Evolutionary conservation across 2,797 vertebrate species (phyloP).

Genomic region (Trichosurus vulpecula): DNA sequence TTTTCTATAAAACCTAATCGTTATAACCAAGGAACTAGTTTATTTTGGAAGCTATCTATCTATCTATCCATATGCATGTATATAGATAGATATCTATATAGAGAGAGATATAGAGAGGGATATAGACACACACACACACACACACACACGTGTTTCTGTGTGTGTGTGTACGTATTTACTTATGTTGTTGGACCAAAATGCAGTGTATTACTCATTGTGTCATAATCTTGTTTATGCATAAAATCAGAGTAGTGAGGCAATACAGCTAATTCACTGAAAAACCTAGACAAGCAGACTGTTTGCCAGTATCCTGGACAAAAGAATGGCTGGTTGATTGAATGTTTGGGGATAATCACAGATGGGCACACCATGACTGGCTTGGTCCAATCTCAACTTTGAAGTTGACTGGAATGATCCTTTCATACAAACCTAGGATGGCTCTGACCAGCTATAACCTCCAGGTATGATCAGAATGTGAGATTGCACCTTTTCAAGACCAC

Average conservation of each 20-base stretch:
- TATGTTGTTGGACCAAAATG: too few species aligned
- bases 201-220: not conserved
- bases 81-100: too few species aligned
- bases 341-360: not conserved
- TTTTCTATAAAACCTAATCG: not conserved
- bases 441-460: not conserved
- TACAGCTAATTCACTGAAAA: not conserved
- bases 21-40: not conserved
- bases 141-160: too few species aligned
- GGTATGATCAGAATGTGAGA: not conserved
- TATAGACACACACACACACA: too few species aligned
- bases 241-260: not conserved
- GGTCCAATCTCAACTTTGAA: conserved; percentile 31
- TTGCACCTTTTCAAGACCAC: not conserved
- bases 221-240: not conserved
- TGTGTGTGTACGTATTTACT: too few species aligned
- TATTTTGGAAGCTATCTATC: not conserved
- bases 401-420: not conserved
- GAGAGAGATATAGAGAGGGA: too few species aligned
- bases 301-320: not conserved
- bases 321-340: not conserved
- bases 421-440: not conserved
- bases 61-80: too few species aligned
- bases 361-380: not conserved
- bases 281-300: not conserved